Conservation (phyloP, 2,888 invertebrate genomes). For the Drosophila differens region DNA sequence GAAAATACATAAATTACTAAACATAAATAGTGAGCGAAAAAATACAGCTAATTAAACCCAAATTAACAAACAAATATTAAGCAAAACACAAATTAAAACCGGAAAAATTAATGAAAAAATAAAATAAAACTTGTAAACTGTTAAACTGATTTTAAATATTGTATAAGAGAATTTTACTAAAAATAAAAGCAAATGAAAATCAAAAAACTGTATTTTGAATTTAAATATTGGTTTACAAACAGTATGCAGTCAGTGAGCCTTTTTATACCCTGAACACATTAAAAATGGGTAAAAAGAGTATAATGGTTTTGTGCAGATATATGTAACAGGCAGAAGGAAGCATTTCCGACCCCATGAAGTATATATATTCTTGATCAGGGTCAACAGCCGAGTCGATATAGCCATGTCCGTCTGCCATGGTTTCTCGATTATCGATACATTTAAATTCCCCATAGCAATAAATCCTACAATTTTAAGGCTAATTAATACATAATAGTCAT, state of each 20-base stretch:
- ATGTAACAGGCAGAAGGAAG: no score
- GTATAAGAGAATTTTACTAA: constrained; percentile 78
- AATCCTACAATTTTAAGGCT: no score
- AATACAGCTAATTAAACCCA: constrained; percentile 40
- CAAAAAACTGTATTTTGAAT: constrained; percentile 12
- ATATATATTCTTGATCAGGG: no score
- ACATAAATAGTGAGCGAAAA: constrained; percentile 27
- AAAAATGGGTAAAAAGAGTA: no score
- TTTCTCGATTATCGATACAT: no score
- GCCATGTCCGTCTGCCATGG: no score
- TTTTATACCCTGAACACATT: background rate
- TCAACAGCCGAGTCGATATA: no score
- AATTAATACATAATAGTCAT: no score
- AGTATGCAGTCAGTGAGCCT: background rate
- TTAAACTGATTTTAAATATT: constrained; percentile 81
- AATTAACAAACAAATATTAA: constrained; percentile 55
- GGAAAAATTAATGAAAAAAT: constrained; percentile 8
- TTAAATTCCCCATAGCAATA: no score
- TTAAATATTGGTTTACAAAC: background rate
- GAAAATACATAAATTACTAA: constrained; percentile 32
- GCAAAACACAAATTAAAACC: constrained; percentile 34
- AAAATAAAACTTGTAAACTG: constrained; percentile 71
- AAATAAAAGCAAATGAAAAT: constrained; percentile 70
- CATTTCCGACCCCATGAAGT: no score
- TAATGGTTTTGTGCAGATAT: no score